A percentile compares a stretch with the other conserved stretches of the same genome.
phyloP scores from a whole-genome alignment of 2,888 invertebrate genomes.

The Anthophora plumipes region DNA sequence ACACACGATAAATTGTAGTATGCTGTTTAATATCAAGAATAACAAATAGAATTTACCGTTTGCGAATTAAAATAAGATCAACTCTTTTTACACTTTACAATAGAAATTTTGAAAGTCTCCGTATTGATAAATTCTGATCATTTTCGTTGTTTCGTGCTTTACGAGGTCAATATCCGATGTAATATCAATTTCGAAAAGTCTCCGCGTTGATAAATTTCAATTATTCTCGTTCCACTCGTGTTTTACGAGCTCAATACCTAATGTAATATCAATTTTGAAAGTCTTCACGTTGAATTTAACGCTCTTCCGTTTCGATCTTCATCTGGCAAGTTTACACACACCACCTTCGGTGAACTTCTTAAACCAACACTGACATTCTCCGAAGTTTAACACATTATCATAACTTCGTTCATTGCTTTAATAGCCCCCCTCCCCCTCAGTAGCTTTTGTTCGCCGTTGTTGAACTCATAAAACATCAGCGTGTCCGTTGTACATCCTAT shows the following conservation, averaged over 20 bases:
- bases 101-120: too few relatives aligned
- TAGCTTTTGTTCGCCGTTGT: conserved; percentile 3
- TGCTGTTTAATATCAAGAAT: neutral
- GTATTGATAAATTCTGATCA: too few relatives aligned
- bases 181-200: too few relatives aligned
- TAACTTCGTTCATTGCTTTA: conserved; percentile 34
- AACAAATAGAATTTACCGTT: neutral
- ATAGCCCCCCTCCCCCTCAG: conserved; percentile 11
- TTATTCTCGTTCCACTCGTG: too few relatives aligned
- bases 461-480: conserved; percentile 27
- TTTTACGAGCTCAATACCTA: neutral
- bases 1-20: too few relatives aligned
- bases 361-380: conserved; percentile 23
- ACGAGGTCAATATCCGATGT: neutral
- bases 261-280: neutral
- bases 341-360: conserved; percentile 17
- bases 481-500: conserved; percentile 8
- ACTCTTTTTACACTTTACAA: neutral
- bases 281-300: neutral
- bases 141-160: too few relatives aligned
- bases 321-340: conserved; percentile 23
- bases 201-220: too few relatives aligned
- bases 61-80: neutral
- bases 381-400: conserved; percentile 37
- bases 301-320: conserved; percentile 1